Percentiles rank a stretch among this genome's conserved stretches.
Conservation (phyloP, 2,888 invertebrate genomes). For the Sarcophaga subvicina region DNA sequence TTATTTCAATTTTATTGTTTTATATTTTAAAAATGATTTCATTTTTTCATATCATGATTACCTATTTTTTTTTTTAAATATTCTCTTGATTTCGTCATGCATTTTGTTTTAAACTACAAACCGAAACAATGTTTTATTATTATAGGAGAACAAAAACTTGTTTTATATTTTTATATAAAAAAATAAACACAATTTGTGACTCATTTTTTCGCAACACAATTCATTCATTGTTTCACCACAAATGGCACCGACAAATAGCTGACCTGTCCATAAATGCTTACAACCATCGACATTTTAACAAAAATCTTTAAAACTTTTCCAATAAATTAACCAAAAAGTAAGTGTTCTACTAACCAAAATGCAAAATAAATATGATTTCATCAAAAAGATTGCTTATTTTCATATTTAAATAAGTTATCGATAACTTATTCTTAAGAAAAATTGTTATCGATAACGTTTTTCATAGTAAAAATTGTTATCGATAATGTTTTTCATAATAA, state of each 20-base stretch:
- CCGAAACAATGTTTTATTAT: neutral
- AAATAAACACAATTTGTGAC: neutral
- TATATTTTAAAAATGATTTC: neutral
- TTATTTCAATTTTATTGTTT: too few relatives aligned
- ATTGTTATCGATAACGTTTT: too few relatives aligned
- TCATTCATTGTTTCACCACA: neutral
- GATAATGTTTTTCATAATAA: too few relatives aligned
- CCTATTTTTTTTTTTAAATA: constrained; percentile 2
- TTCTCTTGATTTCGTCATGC: constrained; percentile 23
- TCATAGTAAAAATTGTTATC: too few relatives aligned
- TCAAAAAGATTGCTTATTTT: neutral
- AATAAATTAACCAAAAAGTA: neutral
- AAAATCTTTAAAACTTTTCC: neutral
- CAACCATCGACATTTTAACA: neutral
- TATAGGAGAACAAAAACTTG: neutral
- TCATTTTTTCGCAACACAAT: neutral
- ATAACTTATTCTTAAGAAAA: too few relatives aligned
- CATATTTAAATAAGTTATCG: neutral
- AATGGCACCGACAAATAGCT: neutral
- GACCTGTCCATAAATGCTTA: neutral
- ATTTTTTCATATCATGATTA: neutral
- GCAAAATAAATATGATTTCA: neutral
- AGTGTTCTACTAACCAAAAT: neutral
- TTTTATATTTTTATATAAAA: neutral
- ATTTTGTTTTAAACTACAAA: constrained; percentile 1